phyloP scores from a whole-genome alignment of 2,113 vertebrate species.

The Cavia porcellus region DNA sequence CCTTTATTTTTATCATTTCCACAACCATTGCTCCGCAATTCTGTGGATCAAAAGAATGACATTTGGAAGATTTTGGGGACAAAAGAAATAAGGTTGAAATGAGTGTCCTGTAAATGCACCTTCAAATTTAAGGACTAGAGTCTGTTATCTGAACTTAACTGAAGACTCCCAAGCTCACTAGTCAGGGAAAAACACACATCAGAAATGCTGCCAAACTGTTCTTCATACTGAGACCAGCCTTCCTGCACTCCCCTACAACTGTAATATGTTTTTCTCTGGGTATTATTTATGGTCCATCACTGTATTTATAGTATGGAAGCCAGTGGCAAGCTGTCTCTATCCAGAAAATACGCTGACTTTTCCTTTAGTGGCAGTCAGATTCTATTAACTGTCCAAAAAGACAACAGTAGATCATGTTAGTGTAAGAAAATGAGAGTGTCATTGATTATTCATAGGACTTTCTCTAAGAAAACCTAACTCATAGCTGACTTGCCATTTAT shows the following conservation, averaged over 20 bases:
- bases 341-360: neutral
- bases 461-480: neutral
- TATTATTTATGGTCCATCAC: neutral
- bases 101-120: neutral
- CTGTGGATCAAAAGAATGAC: neutral
- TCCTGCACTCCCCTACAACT: neutral
- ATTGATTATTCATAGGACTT: neutral
- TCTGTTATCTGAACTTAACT: slow-evolving; percentile 4
- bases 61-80: neutral
- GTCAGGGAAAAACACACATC: neutral
- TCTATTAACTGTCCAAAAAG: neutral
- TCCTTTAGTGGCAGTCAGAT: neutral
- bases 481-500: neutral
- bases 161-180: neutral
- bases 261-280: neutral
- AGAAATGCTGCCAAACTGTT: neutral
- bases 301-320: neutral
- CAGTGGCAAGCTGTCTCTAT: neutral
- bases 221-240: neutral
- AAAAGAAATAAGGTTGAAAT: neutral
- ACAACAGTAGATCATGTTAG: neutral
- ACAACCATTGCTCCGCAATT: neutral
- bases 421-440: neutral
- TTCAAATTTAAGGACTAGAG: neutral
- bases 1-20: neutral